Evolutionary conservation across 1,140 invertebrate species (phyloP), one percentile per base, ranked within the genome.

Genomic region (Lepidurus arcticus): DNA sequence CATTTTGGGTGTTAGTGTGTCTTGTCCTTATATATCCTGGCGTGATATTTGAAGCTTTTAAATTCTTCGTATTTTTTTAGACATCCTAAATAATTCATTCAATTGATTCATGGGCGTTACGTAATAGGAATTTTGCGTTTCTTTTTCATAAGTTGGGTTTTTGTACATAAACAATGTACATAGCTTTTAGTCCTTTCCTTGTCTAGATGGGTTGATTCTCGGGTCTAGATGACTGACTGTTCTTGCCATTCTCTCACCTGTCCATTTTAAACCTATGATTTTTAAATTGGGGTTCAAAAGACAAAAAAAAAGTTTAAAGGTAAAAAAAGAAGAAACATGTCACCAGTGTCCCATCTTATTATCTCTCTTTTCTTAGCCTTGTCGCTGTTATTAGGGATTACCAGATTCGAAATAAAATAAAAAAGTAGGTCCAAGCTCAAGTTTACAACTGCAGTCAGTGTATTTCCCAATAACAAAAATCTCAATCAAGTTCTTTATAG

Each of bases 401-500:
- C 53, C 8, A 16, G 21, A 65, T 65, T 65, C 9, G 53, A 65
- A 65, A 65, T 65, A 65, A 65, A 65, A 34, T 34, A 34, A 21
- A 65, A 13, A 65, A 21, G 4, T 65, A 65, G 53, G 53, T n/a
- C 53, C 16, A 21, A 65, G 21, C 16, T n/a, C 53, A 65, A 16
- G 53, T 65, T 65, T 13, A n/a, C 21, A 4, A 7, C 13, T 65
- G 16, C 53, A 65, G 16, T 16, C 53, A 65, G 6, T 65, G 53
- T 65, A 65, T 65, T 65, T 65, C 53, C 21, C 21, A 65, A 13
- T 65, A 16, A 13, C 8, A 21, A 65, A 65, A 78, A n/a, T 42
- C 21, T 21, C 53, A 73, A 43, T 84, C 82, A 24, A 93, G 85
- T 86, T 94, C 92, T 83, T 93, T 91, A 83, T 93, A 94, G 81